A percentile compares a stretch with the other conserved stretches of the same genome.
Conservation (phyloP, 2,113 vertebrate genomes). For the Oreotrochilus melanogaster region DNA sequence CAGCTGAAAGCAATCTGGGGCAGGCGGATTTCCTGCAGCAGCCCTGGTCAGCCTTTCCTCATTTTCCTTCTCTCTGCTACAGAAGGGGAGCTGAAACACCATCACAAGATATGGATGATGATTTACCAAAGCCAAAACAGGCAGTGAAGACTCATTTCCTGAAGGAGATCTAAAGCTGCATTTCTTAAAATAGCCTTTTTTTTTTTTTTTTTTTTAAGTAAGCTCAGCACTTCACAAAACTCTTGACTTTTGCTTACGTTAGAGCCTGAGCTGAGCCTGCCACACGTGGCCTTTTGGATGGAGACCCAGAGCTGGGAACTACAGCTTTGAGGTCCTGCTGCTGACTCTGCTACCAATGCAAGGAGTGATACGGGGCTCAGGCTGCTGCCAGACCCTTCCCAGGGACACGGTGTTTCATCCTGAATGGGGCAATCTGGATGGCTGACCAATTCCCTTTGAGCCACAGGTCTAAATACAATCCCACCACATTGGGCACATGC, state of each 20-base stretch:
- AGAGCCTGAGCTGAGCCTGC: not conserved
- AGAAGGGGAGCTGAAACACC: not conserved
- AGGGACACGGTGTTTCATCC: not conserved
- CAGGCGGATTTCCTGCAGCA: conserved; percentile 34
- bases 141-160: conserved; percentile 15
- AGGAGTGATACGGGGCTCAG: fast-evolving
- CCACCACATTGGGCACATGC: not conserved
- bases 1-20: not conserved
- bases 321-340: not conserved
- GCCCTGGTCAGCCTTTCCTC: conserved; percentile 25
- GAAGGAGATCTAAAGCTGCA: conserved; percentile 33
- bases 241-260: not conserved
- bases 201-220: not conserved
- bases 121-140: conserved; percentile 11
- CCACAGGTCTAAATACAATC: not conserved
- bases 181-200: conserved; percentile 53
- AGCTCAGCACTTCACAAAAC: not conserved
- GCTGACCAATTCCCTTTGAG: not conserved
- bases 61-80: not conserved
- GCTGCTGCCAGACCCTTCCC: not conserved
- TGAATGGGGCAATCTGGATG: fast-evolving
- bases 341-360: not conserved
- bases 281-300: conserved; percentile 16
- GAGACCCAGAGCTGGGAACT: not conserved
- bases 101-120: not conserved